phyloP scores from a whole-genome alignment of 2,888 invertebrate species.

The Apotomis capreana region DNA sequence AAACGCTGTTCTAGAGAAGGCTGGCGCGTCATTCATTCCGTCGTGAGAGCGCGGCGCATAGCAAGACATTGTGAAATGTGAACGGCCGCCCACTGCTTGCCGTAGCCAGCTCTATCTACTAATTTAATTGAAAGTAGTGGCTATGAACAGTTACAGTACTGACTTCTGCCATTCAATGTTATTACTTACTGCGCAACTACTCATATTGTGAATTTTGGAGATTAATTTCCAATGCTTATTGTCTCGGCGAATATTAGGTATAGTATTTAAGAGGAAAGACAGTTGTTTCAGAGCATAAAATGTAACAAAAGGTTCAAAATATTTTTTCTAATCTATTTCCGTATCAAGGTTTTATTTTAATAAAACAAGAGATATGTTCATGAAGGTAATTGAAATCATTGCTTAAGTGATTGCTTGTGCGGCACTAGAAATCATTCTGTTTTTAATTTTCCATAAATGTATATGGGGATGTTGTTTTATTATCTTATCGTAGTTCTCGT shows the following conservation, averaged over 20 bases:
- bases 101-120: slow-evolving; percentile 70
- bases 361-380: not conserved
- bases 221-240: slow-evolving; percentile 75
- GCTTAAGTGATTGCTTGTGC: slow-evolving; percentile 33
- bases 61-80: slow-evolving; percentile 82
- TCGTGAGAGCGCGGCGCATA: slow-evolving; percentile 68
- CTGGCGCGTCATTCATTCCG: slow-evolving; percentile 79
- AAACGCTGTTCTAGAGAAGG: slow-evolving; percentile 79
- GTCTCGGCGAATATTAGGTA: slow-evolving; percentile 80
- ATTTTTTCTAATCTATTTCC: slow-evolving; percentile 12
- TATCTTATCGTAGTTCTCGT: slow-evolving; percentile 18
- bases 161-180: slow-evolving; percentile 77
- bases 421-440: not conserved
- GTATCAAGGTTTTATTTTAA: slow-evolving; percentile 1
- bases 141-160: slow-evolving; percentile 78
- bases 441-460: slow-evolving; percentile 19
- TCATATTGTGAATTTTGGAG: slow-evolving; percentile 75
- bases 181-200: slow-evolving; percentile 70
- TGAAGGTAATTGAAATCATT: slow-evolving; percentile 9
- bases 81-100: slow-evolving; percentile 80
- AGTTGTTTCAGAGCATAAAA: slow-evolving; percentile 46
- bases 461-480: slow-evolving; percentile 9
- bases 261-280: slow-evolving; percentile 69
- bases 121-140: slow-evolving; percentile 79
- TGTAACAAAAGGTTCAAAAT: slow-evolving; percentile 19